Percentiles rank a stretch among this genome's conserved stretches.
Evolutionary conservation across 1,140 invertebrate genomes (phyloP).

Genomic region (Drosophila sulfurigaster): DNA sequence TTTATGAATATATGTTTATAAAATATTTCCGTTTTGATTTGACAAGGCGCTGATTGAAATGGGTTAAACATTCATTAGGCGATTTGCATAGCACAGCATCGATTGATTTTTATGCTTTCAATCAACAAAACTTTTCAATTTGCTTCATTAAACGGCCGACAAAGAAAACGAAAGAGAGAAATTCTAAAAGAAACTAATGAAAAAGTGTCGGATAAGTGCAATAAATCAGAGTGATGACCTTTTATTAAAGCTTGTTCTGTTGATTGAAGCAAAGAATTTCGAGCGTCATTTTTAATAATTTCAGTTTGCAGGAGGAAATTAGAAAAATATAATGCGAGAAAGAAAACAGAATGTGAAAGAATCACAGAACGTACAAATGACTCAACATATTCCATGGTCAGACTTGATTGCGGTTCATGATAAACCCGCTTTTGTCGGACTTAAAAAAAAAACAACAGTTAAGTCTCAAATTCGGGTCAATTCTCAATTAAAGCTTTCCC

Average conservation of each 20-base stretch:
- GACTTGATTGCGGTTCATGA: constrained; percentile 2
- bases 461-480: constrained; percentile 18
- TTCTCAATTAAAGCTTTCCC: constrained; percentile 31
- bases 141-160: constrained; percentile 1
- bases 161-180: neutral
- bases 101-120: constrained; percentile 60
- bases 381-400: constrained; percentile 22
- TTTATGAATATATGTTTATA: constrained; percentile 77
- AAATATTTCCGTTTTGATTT: constrained; percentile 79
- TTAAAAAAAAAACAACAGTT: constrained; percentile 31
- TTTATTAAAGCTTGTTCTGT: neutral
- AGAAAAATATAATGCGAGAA: neutral
- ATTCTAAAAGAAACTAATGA: constrained; percentile 4
- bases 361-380: constrained; percentile 16
- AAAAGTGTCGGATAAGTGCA: neutral
- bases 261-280: neutral
- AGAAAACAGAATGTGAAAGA: neutral
- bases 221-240: neutral
- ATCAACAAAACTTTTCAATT: constrained; percentile 57
- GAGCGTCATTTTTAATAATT: constrained; percentile 4
- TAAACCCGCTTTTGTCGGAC: constrained; percentile 13
- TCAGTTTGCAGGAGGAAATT: neutral
- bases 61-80: constrained; percentile 70
- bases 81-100: constrained; percentile 29
- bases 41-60: constrained; percentile 73